phyloP scores from a whole-genome alignment of 2,113 vertebrate species.

The Toxotes jaculatrix region DNA sequence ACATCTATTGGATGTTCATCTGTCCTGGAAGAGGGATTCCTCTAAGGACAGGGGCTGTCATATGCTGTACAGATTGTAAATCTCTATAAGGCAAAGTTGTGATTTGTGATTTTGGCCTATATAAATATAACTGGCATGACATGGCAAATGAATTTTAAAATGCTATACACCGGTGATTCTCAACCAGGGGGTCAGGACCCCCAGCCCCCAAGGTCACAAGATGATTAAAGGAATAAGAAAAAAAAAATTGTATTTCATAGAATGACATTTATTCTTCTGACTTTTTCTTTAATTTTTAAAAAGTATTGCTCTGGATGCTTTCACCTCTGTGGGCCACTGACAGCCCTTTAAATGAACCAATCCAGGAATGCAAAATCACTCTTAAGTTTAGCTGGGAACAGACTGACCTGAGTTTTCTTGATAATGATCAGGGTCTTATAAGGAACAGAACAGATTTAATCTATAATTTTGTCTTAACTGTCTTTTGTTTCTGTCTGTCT shows the following conservation, averaged over 20 bases:
- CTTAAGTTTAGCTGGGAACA: background rate
- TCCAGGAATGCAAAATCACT: background rate
- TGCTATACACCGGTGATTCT: background rate
- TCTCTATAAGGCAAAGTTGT: background rate
- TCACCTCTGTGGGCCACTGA: background rate
- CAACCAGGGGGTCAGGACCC: too few relatives aligned
- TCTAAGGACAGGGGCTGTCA: background rate
- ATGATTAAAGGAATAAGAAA: background rate
- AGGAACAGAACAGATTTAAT: background rate
- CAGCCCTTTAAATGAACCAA: background rate
- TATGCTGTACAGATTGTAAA: background rate
- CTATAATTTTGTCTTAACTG: background rate
- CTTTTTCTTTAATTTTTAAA: background rate
- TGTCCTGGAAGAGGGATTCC: too few relatives aligned
- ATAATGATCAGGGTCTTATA: slow-evolving; percentile 1
- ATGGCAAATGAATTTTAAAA: background rate
- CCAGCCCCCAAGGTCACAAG: background rate
- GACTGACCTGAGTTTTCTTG: slow-evolving; percentile 4
- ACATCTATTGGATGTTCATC: too few relatives aligned
- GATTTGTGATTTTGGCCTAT: background rate
- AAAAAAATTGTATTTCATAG: background rate
- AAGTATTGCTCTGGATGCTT: background rate
- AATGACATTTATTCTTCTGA: background rate
- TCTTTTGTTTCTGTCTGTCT: background rate
- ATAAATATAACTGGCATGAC: background rate